Evolutionary conservation across 1,140 invertebrate genomes (phyloP), one percentile per base, ranked within the genome.

Genomic region (Andrena cerasifolii): DNA sequence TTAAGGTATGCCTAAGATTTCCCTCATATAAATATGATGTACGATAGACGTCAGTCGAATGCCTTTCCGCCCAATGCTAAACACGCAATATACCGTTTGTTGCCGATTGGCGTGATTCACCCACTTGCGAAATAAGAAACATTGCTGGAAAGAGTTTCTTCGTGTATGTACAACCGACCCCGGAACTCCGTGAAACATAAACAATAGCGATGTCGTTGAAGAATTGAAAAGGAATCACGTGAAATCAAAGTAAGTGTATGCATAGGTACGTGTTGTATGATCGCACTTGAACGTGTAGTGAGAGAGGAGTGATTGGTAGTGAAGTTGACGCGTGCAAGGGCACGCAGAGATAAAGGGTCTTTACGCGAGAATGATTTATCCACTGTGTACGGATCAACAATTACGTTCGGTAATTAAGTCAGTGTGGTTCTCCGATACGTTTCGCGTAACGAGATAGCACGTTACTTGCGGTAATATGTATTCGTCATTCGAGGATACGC

Each of bases 181-280:
- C 12, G 10, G 51, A 14, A 66, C 16, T n/a, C n/a, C 16, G 26
- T 49, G 47, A 31, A 33, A 47, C 14, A 51, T 7, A 51, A 5
- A 45, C 10, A 31, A 40, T n/a, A n/a, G n/a, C 33, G 43, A 66
- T 5, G 31, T 66, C 28, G 47, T 6, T 7, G 12, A 18, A 45
- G 24, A 1, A 28, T 16, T 66, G 10, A 12, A 51, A 49, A n/a
- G 31, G 31, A n/a, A 31, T 28, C 18, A 14, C 16, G 28, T n/a
- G 58, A 31, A 43, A 31, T 49, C 49, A 45, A 66, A 47, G 45
- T 49, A 33, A 66, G 45, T 66, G 49, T 49, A 33, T n/a, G n/a
- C n/a, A n/a, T n/a, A n/a, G n/a, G n/a, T n/a, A n/a, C n/a, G n/a
- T n/a, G n/a, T n/a, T n/a, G n/a, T n/a, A n/a, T n/a, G n/a, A n/a